These are phyloP conservation scores for Porites lobata DNA, from an alignment of 92 coral and sea anemone species.

Conservation along the genomic window DNA sequence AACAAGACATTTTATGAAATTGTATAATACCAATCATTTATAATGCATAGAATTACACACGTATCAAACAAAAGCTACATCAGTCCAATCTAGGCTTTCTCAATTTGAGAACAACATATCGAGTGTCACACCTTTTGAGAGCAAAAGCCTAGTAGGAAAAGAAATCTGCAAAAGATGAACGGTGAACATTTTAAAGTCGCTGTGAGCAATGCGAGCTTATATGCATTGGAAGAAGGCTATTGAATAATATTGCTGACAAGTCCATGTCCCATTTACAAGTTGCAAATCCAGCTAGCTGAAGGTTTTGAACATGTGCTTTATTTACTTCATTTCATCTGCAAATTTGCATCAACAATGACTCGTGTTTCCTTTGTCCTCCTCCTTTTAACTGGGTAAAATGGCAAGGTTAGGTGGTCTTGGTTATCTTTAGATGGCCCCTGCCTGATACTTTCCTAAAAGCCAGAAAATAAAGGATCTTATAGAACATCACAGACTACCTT, in stretches of 20 bases:
- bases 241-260: not conserved
- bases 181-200: not conserved
- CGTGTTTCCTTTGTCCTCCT: not conserved
- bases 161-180: too few species aligned
- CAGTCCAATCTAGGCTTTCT: too few species aligned
- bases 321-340: not conserved
- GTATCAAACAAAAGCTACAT: too few species aligned
- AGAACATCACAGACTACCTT: not conserved
- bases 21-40: not conserved
- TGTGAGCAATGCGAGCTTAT: not conserved
- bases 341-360: not conserved
- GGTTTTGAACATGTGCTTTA: not conserved
- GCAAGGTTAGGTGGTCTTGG: slow-evolving; percentile 61
- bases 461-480: slow-evolving; percentile 24
- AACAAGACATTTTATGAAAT: not conserved
- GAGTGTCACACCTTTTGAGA: too few species aligned
- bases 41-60: not conserved
- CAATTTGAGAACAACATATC: too few species aligned
- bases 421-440: slow-evolving; percentile 62
- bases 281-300: not conserved
- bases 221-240: not conserved
- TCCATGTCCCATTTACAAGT: not conserved
- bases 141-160: too few species aligned
- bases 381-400: not conserved
- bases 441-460: slow-evolving; percentile 78